Conservation (phyloP, 2,797 vertebrate genomes). For the Crossoptilon crossoptilon region DNA sequence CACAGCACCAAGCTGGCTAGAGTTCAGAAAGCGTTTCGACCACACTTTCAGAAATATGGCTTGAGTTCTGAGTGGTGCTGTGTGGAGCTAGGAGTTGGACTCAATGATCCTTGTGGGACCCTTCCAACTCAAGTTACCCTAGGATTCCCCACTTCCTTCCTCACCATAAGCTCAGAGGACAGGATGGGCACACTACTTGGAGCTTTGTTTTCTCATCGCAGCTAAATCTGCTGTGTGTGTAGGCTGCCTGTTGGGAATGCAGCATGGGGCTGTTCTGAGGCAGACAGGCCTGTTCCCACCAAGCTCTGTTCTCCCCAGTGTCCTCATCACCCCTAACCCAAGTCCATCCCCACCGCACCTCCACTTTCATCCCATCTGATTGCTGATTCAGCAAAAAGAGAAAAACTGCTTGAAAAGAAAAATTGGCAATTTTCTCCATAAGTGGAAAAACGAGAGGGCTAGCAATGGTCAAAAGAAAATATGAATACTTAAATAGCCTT, state of each 20-base stretch:
- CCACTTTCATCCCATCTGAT: background rate
- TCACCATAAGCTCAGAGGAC: rapidly evolving
- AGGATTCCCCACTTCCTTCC: background rate
- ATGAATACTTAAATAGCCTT: background rate
- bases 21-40: background rate
- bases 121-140: background rate
- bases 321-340: rapidly evolving
- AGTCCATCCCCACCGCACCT: background rate
- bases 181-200: rapidly evolving
- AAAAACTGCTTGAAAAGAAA: background rate
- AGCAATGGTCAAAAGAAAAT: background rate
- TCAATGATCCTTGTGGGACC: background rate
- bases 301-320: rapidly evolving
- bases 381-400: background rate
- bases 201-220: rapidly evolving
- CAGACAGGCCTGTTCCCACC: background rate
- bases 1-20: background rate
- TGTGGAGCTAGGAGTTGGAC: background rate
- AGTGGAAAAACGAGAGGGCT: background rate
- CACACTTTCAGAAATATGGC: background rate
- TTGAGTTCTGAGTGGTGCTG: background rate
- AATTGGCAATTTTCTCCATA: background rate
- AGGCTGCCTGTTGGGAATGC: background rate
- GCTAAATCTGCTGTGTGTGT: background rate
- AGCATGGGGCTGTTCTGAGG: rapidly evolving